Base-by-base conservation (phyloP, 1,140 invertebrate genomes). In the Eumeta japonica region DNA sequence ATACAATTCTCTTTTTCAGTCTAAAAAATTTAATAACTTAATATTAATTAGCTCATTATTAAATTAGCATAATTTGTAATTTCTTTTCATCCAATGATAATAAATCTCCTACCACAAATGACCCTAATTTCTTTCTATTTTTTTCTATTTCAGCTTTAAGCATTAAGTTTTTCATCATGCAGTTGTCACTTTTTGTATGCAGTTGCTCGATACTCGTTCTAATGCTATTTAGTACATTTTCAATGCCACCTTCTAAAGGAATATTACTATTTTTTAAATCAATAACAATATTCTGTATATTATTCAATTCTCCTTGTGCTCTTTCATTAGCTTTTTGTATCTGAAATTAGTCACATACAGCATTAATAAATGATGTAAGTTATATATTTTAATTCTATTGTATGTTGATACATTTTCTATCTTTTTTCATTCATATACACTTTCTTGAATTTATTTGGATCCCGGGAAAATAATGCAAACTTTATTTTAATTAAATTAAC, bases 1-100 rank as follows among this genome's bases (percentile, higher is more conserved):
- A 76, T 59, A 48, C 75, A 71, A 58, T 80, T 62, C 68, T 72
- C 66, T 61, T 75, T 59, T 61, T 81, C 63, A 46, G 76, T 56
- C 72, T 82, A 41, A 45, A 63, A 64, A 38, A 33, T 15, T 11
- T 14, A 16, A 33, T 33, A 4, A 33, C n/a, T 4, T 11, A 11
- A 15, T 5, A 17, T 33, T 16, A 40, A 10, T 35, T 0, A 19
- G 18, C 10, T 11, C 16, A 18, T 20, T 11, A 2, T 17, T 2
- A 34, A 20, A 36, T 12, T 36, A 13, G 30, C n/a, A 34, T 32
- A 31, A 35, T 36, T 41, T 29, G 35, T 29, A 7, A 24, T 7
- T 5, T n/a, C 20, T 16, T 16, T 10, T 34, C 10, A 34, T 10
- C 9, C 9, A 10, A 19, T 35, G 12, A 31, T 18, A 14, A 16